phyloP scores from a whole-genome alignment of 2,888 invertebrate species.

The Lithophane semibrunnea region DNA sequence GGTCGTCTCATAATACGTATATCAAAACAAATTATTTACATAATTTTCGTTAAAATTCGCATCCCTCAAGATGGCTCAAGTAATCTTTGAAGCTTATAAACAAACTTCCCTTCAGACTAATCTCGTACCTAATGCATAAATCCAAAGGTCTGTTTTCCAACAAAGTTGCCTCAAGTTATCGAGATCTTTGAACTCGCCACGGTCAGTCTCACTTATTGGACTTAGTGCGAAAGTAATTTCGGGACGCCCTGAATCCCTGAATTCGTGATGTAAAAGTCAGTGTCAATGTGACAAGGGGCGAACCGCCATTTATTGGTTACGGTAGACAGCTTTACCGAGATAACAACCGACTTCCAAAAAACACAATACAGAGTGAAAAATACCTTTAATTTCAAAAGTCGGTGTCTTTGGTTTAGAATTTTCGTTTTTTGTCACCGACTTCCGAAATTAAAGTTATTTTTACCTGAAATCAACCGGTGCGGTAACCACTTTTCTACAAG shows the following conservation, averaged over 20 bases:
- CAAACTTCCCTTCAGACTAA: constrained; percentile 17
- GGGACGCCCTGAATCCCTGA: constrained; percentile 12
- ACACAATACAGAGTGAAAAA: too few relatives aligned
- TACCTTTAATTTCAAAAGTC: too few relatives aligned
- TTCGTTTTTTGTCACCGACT: too few relatives aligned
- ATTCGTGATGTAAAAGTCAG: constrained; percentile 30
- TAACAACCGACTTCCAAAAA: not conserved
- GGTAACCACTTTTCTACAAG: not conserved
- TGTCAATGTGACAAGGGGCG: constrained; percentile 29
- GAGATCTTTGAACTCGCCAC: constrained; percentile 35
- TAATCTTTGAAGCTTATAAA: constrained; percentile 25
- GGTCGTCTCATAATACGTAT: not conserved
- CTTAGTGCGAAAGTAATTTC: constrained; percentile 34
- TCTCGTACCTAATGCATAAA: constrained; percentile 11
- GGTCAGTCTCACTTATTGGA: constrained; percentile 25
- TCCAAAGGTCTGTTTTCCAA: constrained; percentile 22
- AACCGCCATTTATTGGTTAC: constrained; percentile 38
- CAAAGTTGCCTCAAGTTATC: constrained; percentile 32
- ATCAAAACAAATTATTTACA: constrained; percentile 4
- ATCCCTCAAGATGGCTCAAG: not conserved
- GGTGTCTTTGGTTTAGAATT: too few relatives aligned
- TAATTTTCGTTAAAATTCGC: constrained; percentile 3
- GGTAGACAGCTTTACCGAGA: not conserved
- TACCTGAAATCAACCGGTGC: too few relatives aligned
- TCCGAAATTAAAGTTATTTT: too few relatives aligned